Evolutionary conservation across 2,797 vertebrate species (phyloP), one percentile per base, ranked within the genome.

Genomic region (Gila robusta): DNA sequence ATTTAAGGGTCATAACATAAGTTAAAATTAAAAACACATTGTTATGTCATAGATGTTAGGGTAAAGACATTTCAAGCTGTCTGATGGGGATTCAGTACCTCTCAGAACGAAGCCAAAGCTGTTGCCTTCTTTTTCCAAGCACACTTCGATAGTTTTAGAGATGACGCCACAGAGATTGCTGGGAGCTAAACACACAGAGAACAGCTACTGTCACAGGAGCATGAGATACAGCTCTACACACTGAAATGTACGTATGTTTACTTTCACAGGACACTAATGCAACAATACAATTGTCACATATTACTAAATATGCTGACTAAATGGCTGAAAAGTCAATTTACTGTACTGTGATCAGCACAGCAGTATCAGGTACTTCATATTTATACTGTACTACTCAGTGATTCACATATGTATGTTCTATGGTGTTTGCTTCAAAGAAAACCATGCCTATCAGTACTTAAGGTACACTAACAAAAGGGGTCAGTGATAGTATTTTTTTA

Each of bases 31-130:
- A 82, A 82, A 83, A n/a, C 28, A 70, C 17, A 71, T 52, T 3
- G 37, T 7, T 39, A 39, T 39, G 37, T 39, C 37, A 39, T 39
- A 10, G 0, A 83, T 44, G 64, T 23, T 76, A 0, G 7, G n/a
- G 6, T 16, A 69, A 37, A 37, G 12, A 52, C 28, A 52, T 9
- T 32, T 26, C 8, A 6, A 12, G 32, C n/a, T n/a, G n/a, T 47
- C 23, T 21, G 26, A 47, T 47, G 17, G 28, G 4, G 2, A 41
- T 37, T 76, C 12, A 16, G 90, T 92, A 99, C 98, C 98, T 97
- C 98, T 96, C 92, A 99, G 95, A 83, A 99, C 97, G 1, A 99
- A 99, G 52, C 98, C 98, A 91, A 99, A 99, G 93, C 98, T 99
- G 94, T 97, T 98, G 84, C 98, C 98, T 91, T 99, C 98, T 93